Conservation (phyloP, 2,888 invertebrate species). For the Sinopyrophorus schimmeli region DNA sequence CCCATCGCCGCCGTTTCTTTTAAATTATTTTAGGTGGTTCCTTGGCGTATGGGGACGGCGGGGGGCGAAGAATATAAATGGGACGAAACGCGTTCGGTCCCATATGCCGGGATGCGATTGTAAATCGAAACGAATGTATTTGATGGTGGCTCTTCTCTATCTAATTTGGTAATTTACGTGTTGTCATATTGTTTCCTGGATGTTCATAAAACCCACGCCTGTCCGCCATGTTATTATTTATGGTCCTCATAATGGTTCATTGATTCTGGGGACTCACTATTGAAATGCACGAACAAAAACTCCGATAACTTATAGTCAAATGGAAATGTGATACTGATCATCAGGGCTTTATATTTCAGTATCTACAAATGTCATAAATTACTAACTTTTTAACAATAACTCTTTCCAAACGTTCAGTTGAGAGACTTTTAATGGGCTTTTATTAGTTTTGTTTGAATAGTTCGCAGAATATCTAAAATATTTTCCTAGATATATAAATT, state of each 20-base stretch:
- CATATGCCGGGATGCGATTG: constrained; percentile 20
- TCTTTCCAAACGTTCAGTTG: constrained; percentile 40
- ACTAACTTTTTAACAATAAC: constrained; percentile 47
- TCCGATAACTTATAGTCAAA: constrained; percentile 48
- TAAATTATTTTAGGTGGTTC: no score
- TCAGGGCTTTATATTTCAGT: constrained; percentile 42
- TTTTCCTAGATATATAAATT: no score
- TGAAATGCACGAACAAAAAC: constrained; percentile 50
- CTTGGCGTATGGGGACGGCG: no score
- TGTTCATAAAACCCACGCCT: constrained; percentile 48
- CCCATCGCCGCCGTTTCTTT: no score
- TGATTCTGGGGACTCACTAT: constrained; percentile 52
- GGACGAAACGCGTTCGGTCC: no score
- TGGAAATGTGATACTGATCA: constrained; percentile 47
- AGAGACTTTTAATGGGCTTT: constrained; percentile 39
- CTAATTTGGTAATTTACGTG: constrained; percentile 47
- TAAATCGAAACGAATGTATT: constrained; percentile 16
- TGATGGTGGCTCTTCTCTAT: constrained; percentile 31
- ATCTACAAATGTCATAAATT: constrained; percentile 43
- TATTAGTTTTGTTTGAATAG: constrained; percentile 42
- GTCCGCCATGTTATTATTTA: constrained; percentile 51
- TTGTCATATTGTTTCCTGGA: constrained; percentile 49
- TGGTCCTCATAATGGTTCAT: constrained; percentile 54
- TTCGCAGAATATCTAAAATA: constrained; percentile 27
- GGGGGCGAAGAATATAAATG: no score